A percentile compares a stretch with the other conserved stretches of the same genome.
These are phyloP conservation scores for Agonum fuliginosum DNA, from an alignment of 2,888 invertebrate species.

Conservation along the genomic window DNA sequence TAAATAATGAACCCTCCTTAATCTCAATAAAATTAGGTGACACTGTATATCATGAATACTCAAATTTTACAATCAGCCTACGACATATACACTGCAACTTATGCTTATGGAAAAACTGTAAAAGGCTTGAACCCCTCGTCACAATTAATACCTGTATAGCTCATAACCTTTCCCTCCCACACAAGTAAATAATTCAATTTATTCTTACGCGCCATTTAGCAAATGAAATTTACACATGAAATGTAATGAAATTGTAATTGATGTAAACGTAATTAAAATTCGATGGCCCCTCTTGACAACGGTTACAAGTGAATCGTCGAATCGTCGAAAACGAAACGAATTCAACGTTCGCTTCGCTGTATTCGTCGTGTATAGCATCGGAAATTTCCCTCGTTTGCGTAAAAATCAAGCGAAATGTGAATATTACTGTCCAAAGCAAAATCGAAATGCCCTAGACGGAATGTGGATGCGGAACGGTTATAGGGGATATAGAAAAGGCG, in stretches of 20 bases:
- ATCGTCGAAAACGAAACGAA: neutral
- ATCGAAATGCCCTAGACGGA: neutral
- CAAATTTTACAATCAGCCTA: too few species aligned
- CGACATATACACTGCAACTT: too few species aligned
- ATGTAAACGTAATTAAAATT: slow-evolving; percentile 48
- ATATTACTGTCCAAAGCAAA: slow-evolving; percentile 6
- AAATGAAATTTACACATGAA: slow-evolving; percentile 40
- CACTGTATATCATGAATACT: too few species aligned
- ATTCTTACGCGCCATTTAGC: slow-evolving; percentile 38
- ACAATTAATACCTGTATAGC: too few species aligned
- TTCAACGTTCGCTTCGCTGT: neutral
- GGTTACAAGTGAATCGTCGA: slow-evolving; percentile 21
- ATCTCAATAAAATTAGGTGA: too few species aligned
- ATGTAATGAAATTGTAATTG: slow-evolving; percentile 49
- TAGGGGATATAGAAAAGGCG: slow-evolving; percentile 18
- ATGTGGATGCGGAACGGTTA: neutral
- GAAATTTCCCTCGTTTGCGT: neutral
- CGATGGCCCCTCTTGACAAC: slow-evolving; percentile 37
- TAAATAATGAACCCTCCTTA: too few species aligned
- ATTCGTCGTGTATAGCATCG: neutral
- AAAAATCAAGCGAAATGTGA: neutral
- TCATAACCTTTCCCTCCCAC: too few species aligned
- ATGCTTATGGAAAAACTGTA: too few species aligned
- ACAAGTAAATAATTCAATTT: slow-evolving; percentile 18
- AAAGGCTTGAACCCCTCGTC: too few species aligned